A percentile compares a stretch with the other conserved stretches of the same genome.
These are phyloP conservation scores for Illadopsis cleaveri DNA, from an alignment of 2,113 vertebrate genomes.

Conservation along the genomic window DNA sequence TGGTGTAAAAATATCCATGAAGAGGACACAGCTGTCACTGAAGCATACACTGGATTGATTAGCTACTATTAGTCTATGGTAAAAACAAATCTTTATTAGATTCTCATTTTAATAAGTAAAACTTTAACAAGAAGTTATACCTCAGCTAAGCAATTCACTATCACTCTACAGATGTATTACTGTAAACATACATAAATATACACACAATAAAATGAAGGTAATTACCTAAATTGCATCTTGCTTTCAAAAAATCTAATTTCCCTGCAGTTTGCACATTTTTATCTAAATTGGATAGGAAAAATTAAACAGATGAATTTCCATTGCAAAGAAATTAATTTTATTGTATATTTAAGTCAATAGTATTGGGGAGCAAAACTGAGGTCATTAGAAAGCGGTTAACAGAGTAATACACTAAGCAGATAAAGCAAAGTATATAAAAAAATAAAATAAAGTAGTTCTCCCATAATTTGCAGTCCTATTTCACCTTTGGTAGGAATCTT, in stretches of 20 bases:
- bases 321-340: not conserved
- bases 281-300: not conserved
- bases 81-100: not conserved
- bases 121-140: not conserved
- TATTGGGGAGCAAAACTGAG: not conserved
- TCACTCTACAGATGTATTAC: not conserved
- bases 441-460: not conserved
- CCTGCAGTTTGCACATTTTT: not conserved
- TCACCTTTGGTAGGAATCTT: not conserved
- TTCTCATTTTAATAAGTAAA: not conserved
- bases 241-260: not conserved
- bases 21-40: not conserved
- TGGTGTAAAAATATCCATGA: conserved; percentile 10
- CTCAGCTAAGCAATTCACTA: not conserved
- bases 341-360: not conserved
- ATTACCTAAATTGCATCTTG: not conserved
- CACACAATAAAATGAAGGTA: not conserved
- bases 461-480: not conserved
- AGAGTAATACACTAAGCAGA: not conserved
- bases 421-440: not conserved
- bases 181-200: not conserved
- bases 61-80: not conserved
- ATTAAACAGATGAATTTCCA: not conserved
- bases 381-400: not conserved
- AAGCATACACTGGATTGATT: not conserved